These are phyloP conservation scores for Neelides sp. DNA, from an alignment of 1,140 invertebrate species.

Conservation along the genomic window DNA sequence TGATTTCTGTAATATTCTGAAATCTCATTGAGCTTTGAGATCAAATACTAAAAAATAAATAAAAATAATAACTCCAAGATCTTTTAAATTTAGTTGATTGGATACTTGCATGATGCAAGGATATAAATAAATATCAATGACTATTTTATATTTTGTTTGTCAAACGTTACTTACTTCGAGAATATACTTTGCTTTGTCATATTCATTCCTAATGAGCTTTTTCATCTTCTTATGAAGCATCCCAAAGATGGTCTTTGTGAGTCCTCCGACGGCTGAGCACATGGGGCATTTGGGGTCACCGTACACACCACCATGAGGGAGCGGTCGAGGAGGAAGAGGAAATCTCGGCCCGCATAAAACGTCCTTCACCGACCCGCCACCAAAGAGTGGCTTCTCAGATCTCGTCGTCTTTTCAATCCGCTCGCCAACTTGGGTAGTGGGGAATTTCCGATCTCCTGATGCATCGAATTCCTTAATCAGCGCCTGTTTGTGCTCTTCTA, in stretches of 20 bases:
- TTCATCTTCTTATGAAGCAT: slow-evolving; percentile 26
- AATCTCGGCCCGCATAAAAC: slow-evolving; percentile 21
- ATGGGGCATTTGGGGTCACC: slow-evolving; percentile 18
- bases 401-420: slow-evolving; percentile 5
- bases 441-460: slow-evolving; percentile 3
- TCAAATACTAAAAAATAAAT: slow-evolving; percentile 14
- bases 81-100: no score
- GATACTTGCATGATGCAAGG: background rate
- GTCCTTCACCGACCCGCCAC: slow-evolving; percentile 23
- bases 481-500: background rate
- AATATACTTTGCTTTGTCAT: slow-evolving; percentile 26
- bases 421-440: background rate
- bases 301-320: slow-evolving; percentile 27
- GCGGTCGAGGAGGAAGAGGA: slow-evolving; percentile 25
- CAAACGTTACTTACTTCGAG: slow-evolving; percentile 19
- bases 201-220: slow-evolving; percentile 21
- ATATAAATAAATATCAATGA: no score
- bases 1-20: slow-evolving; percentile 14
- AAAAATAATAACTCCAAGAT: background rate
- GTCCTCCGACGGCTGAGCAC: slow-evolving; percentile 12
- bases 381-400: background rate
- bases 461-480: no score
- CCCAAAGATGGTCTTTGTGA: slow-evolving; percentile 16
- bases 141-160: no score
- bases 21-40: slow-evolving; percentile 5